Conservation (phyloP, 2,888 invertebrate species). For the Eilema depressum region DNA sequence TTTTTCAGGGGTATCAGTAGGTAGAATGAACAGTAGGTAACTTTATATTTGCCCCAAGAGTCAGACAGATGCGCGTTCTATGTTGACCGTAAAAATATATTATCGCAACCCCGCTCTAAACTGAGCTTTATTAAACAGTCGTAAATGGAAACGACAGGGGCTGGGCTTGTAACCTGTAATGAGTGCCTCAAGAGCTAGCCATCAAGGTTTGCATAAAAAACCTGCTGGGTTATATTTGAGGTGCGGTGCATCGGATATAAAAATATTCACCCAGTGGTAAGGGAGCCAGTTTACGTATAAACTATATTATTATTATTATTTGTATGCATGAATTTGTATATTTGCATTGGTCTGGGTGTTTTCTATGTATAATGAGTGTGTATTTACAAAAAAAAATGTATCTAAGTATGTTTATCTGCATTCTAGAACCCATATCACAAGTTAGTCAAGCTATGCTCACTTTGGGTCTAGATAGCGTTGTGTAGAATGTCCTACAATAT, state of each 20-base stretch:
- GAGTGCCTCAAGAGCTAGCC: slow-evolving; percentile 27
- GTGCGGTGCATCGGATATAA: background rate
- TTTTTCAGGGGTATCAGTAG: background rate
- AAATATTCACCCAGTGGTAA: background rate
- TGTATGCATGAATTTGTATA: too few relatives aligned
- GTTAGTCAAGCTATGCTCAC: too few relatives aligned
- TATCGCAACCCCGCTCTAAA: slow-evolving; percentile 59
- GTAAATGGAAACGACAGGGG: slow-evolving; percentile 72
- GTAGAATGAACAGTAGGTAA: slow-evolving; percentile 27
- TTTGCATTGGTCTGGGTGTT: too few relatives aligned
- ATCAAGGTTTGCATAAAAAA: slow-evolving; percentile 12
- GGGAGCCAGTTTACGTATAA: too few relatives aligned
- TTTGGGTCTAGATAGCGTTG: too few relatives aligned
- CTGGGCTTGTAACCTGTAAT: slow-evolving; percentile 63
- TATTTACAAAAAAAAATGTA: too few relatives aligned
- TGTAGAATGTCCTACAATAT: too few relatives aligned
- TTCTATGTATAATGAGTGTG: too few relatives aligned
- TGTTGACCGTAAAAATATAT: slow-evolving; percentile 75
- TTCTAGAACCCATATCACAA: too few relatives aligned
- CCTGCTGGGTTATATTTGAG: background rate
- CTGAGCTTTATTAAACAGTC: slow-evolving; percentile 79
- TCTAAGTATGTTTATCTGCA: too few relatives aligned
- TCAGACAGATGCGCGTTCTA: slow-evolving; percentile 67
- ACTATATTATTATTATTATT: too few relatives aligned
- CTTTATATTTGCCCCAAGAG: slow-evolving; percentile 48